Evolutionary conservation across 2,888 invertebrate genomes (phyloP).

Genomic region (Caenorhabditis becei): DNA sequence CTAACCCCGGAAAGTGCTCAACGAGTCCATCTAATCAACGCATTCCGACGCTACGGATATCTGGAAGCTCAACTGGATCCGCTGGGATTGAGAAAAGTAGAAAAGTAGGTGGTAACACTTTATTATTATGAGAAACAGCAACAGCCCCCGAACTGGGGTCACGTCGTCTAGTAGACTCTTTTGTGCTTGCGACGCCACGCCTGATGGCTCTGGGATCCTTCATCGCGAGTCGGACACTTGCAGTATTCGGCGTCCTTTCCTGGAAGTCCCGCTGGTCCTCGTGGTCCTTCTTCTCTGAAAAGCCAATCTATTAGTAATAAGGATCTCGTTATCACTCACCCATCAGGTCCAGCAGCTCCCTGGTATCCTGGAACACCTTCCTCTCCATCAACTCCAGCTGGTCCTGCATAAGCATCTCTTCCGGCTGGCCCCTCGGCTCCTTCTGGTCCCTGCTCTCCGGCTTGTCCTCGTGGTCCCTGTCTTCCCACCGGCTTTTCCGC

Average conservation of each 20-base stretch:
- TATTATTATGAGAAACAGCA: conserved; percentile 21
- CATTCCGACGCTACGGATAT: conserved; percentile 79
- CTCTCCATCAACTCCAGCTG: conserved; percentile 72
- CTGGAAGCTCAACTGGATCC: conserved; percentile 79
- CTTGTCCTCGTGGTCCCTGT: conserved; percentile 72
- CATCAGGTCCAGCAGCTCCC: conserved; percentile 73
- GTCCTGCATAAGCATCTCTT: conserved; percentile 64
- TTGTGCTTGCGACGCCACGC: conserved; percentile 57
- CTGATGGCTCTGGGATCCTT: conserved; percentile 26
- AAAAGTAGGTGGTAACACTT: conserved; percentile 59
- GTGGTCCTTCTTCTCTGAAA: conserved; percentile 63
- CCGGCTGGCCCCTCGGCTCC: conserved; percentile 66
- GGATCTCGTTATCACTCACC: conserved; percentile 32
- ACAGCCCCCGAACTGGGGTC: conserved; percentile 14
- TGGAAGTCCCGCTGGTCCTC: conserved; percentile 63
- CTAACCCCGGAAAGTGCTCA: conserved; percentile 70
- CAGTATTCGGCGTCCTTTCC: conserved; percentile 76
- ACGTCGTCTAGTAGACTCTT: conserved; percentile 46
- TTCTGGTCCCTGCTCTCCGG: conserved; percentile 72
- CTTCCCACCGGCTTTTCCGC: conserved; percentile 78
- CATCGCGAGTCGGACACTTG: conserved; percentile 74
- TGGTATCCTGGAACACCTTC: conserved; percentile 73
- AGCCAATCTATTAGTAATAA: not conserved
- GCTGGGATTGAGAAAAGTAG: conserved; percentile 67
- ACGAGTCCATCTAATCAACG: conserved; percentile 77